Evolutionary conservation across 2,888 invertebrate genomes (phyloP).

Genomic region (Crepidodera aurea): DNA sequence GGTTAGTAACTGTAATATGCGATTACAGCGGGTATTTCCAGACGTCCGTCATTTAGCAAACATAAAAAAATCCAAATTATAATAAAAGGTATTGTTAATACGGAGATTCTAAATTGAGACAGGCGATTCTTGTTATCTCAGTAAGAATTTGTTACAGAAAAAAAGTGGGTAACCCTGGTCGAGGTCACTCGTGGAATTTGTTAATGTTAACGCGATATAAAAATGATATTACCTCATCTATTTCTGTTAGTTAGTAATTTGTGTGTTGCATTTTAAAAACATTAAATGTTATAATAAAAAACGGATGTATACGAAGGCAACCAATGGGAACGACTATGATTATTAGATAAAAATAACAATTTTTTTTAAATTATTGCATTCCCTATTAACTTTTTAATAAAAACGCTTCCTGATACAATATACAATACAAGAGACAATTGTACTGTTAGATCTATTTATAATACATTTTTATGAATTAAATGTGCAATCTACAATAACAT

Average conservation of each 20-base stretch:
- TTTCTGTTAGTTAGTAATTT: conserved; percentile 3
- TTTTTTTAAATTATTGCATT: neutral
- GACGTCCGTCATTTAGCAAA: neutral
- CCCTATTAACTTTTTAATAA: neutral
- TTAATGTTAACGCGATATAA: neutral
- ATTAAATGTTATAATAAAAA: neutral
- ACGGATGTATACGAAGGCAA: conserved; percentile 1
- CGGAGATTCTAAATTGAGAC: neutral
- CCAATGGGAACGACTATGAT: neutral
- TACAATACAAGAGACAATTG: neutral
- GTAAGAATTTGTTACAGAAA: conserved; percentile 1
- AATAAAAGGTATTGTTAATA: neutral
- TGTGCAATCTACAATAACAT: too few relatives aligned
- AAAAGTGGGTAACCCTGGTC: conserved; percentile 11
- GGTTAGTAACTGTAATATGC: neutral
- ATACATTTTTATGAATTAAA: neutral
- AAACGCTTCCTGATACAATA: neutral
- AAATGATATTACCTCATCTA: neutral
- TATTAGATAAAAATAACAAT: neutral
- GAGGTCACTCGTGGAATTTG: neutral
- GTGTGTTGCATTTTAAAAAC: neutral
- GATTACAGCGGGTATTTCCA: neutral
- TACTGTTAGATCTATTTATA: neutral
- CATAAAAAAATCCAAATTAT: conserved; percentile 5
- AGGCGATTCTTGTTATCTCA: neutral